Evolutionary conservation across 2,113 vertebrate species (phyloP).

Genomic region (Uria lomvia): DNA sequence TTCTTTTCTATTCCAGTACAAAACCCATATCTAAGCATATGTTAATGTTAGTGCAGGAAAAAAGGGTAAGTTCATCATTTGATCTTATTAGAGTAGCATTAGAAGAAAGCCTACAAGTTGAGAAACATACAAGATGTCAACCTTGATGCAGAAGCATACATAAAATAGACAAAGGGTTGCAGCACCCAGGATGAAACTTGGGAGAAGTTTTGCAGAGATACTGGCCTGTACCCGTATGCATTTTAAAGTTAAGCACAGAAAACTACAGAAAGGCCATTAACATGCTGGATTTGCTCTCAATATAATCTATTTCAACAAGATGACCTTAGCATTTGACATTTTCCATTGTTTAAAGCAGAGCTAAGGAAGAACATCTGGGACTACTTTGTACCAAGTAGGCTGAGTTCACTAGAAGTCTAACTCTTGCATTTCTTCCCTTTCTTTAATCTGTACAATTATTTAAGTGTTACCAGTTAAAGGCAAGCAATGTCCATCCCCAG

Average conservation of each 20-base stretch:
- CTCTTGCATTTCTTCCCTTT: not conserved
- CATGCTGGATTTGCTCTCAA: not conserved
- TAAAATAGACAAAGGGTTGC: not conserved
- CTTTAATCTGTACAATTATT: not conserved
- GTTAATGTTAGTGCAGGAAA: not conserved
- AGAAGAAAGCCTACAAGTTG: not conserved
- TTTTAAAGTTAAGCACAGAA: not conserved
- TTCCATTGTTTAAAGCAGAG: constrained; percentile 25
- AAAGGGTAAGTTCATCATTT: not conserved
- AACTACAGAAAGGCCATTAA: not conserved
- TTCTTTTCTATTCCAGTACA: not conserved
- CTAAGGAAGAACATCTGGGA: constrained; percentile 20
- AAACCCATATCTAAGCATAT: not conserved
- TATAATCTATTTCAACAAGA: not conserved
- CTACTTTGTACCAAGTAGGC: not conserved
- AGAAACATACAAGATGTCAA: not conserved
- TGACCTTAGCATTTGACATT: not conserved
- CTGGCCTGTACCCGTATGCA: not conserved
- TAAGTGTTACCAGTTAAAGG: not conserved
- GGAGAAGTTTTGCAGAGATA: not conserved
- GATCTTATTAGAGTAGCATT: not conserved
- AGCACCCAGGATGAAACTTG: not conserved
- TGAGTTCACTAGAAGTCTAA: not conserved
- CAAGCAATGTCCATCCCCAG: not conserved
- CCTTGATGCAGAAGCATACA: not conserved